Evolutionary conservation across 1,140 invertebrate genomes (phyloP), one percentile per base, ranked within the genome.

Genomic region (Lucilia cuprina): DNA sequence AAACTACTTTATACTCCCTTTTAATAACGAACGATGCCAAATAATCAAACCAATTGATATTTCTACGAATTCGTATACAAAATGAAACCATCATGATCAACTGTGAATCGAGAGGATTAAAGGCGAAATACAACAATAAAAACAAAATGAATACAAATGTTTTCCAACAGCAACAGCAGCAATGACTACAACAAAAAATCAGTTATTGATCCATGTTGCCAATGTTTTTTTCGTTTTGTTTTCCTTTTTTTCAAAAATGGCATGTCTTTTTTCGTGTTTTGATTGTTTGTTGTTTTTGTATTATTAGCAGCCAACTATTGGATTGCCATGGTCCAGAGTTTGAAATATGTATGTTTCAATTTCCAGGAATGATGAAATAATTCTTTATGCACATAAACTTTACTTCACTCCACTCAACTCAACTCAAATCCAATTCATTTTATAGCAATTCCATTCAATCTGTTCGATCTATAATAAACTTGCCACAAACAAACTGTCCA

Each of bases 311-410:
- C 17, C 25, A 78, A 78, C 21, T 19, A 70, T 19, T 10, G 19
- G n/a, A 30, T 5, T 21, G 19, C 65, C 21, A 21, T 8, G n/a
- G 65, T 13, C 50, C 17, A 55, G 13, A 55, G 50, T 55, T 55
- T 70, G 65, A 70, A 10, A 21, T 50, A 34, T 55, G 25, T 50
- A 34, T 55, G 25, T 50, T 30, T 49, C 82, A 82, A 83, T 65
- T 83, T 83, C 83, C 74, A 41, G 35, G 83, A 83, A 83, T 83
- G 19, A 75, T 74, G 47, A 83, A 47, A 75, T 49, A 75, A 35
- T 74, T 41, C 78, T 35, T 19, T 19, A 14, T 80, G 19, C 41
- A 49, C 19, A 80, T 50, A 80, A 80, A 50, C 19, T 41, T 14
- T n/a, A 19, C 75, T 35, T 17, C 4, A 78, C 7, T 35, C 41